Conservation (phyloP, 2,113 vertebrate species). For the Dascyllus trimaculatus region DNA sequence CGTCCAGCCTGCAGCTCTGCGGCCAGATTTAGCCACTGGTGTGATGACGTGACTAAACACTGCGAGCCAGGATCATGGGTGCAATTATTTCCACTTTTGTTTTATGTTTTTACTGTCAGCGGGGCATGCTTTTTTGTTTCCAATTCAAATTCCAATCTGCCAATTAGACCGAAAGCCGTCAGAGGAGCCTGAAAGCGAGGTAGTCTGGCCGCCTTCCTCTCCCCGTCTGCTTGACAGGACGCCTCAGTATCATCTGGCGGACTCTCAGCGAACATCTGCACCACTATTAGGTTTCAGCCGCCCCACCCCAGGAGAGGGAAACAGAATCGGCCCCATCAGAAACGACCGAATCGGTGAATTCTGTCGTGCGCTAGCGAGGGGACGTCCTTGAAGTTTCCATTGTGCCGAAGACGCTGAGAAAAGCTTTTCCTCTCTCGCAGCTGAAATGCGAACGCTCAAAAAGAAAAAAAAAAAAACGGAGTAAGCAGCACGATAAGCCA, state of each 20-base stretch:
- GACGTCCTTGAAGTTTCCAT: constrained; percentile 71
- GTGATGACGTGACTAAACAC: not conserved
- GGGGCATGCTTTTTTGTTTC: too few species aligned
- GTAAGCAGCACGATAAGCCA: constrained; percentile 1
- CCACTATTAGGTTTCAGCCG: constrained; percentile 80
- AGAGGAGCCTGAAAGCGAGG: too few species aligned
- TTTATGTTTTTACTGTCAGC: too few species aligned
- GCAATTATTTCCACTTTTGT: too few species aligned
- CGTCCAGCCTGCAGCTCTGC: constrained; percentile 6
- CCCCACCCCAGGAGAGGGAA: constrained; percentile 55
- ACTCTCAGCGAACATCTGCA: constrained; percentile 87
- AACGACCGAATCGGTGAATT: constrained; percentile 80
- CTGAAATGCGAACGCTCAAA: too few species aligned
- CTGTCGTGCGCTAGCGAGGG: constrained; percentile 14
- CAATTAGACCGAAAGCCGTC: too few species aligned
- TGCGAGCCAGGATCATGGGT: not conserved
- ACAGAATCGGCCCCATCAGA: constrained; percentile 74
- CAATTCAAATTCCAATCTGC: too few species aligned
- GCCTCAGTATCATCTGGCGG: constrained; percentile 77
- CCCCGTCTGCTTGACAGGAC: constrained; percentile 63
- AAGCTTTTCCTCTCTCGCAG: constrained; percentile 35
- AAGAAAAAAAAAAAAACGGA: too few species aligned
- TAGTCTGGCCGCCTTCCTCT: not conserved
- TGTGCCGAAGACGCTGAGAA: constrained; percentile 59
- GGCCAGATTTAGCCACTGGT: not conserved